phyloP scores from a whole-genome alignment of 2,797 vertebrate species.

The Phoebastria nigripes region DNA sequence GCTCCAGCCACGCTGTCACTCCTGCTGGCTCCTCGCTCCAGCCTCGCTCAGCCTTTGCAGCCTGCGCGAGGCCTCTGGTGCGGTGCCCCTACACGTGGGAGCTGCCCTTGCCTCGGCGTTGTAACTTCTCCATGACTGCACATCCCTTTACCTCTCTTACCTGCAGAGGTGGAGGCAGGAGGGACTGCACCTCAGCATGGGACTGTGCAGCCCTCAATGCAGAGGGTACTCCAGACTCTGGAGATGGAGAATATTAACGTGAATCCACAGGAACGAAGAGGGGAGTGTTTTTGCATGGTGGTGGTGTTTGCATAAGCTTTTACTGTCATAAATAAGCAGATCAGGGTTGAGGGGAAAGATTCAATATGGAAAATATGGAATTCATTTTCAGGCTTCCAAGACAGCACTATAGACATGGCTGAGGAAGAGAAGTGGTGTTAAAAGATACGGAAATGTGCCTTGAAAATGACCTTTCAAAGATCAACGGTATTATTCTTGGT shows the following conservation, averaged over 20 bases:
- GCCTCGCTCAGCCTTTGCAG: background rate
- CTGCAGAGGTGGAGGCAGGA: background rate
- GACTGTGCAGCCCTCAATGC: background rate
- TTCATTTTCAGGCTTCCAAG: constrained; percentile 3
- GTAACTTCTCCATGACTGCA: background rate
- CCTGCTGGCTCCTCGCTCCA: background rate
- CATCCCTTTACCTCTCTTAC: background rate
- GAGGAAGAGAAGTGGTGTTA: background rate
- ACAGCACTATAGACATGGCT: background rate
- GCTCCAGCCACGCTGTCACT: background rate
- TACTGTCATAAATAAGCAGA: background rate
- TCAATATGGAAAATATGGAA: background rate
- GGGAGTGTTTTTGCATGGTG: background rate
- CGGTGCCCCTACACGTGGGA: rapidly evolving
- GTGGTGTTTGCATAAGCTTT: background rate
- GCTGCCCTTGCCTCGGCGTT: background rate
- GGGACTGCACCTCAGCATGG: background rate
- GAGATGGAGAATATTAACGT: background rate
- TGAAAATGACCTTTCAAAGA: constrained; percentile 25
- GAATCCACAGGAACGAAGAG: background rate
- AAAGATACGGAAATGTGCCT: background rate
- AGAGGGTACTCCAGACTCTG: background rate
- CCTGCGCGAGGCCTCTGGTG: rapidly evolving
- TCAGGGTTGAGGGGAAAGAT: background rate
- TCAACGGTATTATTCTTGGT: background rate